These are phyloP conservation scores for Callaeas wilsoni DNA, from an alignment of 2,113 vertebrate genomes.

Conservation along the genomic window DNA sequence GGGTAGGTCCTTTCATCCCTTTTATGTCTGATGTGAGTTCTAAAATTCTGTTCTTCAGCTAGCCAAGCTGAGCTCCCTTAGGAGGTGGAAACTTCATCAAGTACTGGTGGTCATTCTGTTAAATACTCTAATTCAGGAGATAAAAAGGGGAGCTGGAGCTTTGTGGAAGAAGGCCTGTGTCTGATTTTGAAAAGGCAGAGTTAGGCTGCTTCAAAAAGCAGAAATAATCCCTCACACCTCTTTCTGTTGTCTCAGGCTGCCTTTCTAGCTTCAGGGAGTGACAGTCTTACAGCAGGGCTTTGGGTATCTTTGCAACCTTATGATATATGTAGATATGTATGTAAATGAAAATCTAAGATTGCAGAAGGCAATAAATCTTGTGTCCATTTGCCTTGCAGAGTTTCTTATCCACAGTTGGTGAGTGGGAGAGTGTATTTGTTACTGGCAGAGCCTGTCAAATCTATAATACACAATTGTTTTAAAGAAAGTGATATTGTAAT, in stretches of 20 bases:
- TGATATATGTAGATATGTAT: not conserved
- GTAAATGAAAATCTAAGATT: conserved; percentile 17
- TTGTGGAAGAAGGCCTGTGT: not conserved
- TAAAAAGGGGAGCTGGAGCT: not conserved
- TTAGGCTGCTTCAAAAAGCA: not conserved
- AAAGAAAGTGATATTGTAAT: not conserved
- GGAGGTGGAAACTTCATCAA: not conserved
- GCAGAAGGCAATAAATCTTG: conserved; percentile 26
- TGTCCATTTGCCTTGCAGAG: conserved; percentile 48
- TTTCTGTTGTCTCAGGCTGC: not conserved
- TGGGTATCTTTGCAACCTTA: not conserved
- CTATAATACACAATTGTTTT: conserved; percentile 32
- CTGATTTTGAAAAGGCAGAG: not conserved
- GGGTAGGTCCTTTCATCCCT: not conserved
- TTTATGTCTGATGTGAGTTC: not conserved
- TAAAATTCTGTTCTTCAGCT: conserved; percentile 10
- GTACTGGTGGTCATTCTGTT: not conserved
- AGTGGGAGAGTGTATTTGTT: conserved; percentile 55
- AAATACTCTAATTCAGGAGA: not conserved
- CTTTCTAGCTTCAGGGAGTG: not conserved
- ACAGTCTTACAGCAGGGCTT: not conserved
- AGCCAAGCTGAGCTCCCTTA: not conserved
- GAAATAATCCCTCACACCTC: not conserved
- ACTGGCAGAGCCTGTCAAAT: conserved; percentile 35
- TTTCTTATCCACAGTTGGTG: conserved; percentile 48